Evolutionary conservation across 2,888 invertebrate genomes (phyloP).

Genomic region (Neoaliturus tenellus): DNA sequence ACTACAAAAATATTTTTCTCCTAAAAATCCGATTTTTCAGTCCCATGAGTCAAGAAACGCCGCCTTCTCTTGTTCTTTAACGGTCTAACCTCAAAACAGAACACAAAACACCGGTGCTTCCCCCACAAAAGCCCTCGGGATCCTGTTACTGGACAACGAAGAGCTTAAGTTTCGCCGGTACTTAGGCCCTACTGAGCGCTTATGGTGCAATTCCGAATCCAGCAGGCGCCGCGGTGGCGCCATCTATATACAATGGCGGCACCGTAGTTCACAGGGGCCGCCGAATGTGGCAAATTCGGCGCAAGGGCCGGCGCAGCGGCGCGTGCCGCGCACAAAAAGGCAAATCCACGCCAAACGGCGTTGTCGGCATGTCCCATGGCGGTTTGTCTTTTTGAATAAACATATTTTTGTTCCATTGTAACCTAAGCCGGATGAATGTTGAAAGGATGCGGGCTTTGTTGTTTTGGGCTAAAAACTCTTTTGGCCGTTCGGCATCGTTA

Average conservation of each 20-base stretch:
- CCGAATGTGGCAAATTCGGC: neutral
- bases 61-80: no score
- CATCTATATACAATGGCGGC: neutral
- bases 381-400: slow-evolving; percentile 26
- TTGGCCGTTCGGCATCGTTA: no score
- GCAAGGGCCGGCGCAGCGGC: neutral
- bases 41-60: no score
- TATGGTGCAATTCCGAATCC: neutral
- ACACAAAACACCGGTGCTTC: neutral
- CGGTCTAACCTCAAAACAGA: no score
- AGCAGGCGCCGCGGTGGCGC: neutral
- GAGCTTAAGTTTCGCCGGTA: no score
- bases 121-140: neutral
- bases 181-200: neutral
- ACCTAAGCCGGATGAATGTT: no score
- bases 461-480: neutral
- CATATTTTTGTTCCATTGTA: slow-evolving; percentile 26
- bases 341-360: neutral
- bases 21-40: no score
- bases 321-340: neutral
- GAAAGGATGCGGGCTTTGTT: neutral
- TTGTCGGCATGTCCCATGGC: neutral
- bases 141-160: neutral
- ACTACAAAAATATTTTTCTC: no score
- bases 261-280: neutral